Evolutionary conservation across 2,113 vertebrate genomes (phyloP).

Genomic region (Plectropomus leopardus): DNA sequence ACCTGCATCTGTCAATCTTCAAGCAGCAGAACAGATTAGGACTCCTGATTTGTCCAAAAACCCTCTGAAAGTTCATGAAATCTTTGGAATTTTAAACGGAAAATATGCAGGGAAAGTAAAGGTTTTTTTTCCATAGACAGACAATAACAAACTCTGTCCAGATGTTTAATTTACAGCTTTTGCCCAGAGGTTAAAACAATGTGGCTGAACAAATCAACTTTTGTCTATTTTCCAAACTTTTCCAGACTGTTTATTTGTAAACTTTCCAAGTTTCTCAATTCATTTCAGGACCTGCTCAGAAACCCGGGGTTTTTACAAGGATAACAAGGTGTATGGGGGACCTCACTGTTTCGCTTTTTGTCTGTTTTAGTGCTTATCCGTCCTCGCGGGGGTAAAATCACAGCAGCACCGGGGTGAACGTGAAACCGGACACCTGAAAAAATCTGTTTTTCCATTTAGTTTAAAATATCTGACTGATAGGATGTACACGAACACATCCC

Average conservation of each 20-base stretch:
- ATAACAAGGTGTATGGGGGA: slow-evolving; percentile 20
- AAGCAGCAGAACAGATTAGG: neutral
- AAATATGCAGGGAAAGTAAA: slow-evolving; percentile 36
- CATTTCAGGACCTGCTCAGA: slow-evolving; percentile 2
- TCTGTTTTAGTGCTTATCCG: slow-evolving; percentile 57
- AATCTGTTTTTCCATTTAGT: slow-evolving; percentile 61
- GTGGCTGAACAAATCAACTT: slow-evolving; percentile 1
- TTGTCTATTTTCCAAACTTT: slow-evolving; percentile 19
- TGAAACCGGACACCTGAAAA: slow-evolving; percentile 53
- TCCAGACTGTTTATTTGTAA: neutral
- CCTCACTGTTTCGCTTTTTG: neutral
- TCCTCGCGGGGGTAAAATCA: slow-evolving; percentile 28
- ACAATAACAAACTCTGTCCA: slow-evolving; percentile 41
- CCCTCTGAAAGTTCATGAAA: slow-evolving; percentile 10
- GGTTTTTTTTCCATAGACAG: neutral
- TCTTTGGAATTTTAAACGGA: slow-evolving; percentile 46
- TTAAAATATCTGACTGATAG: slow-evolving; percentile 18
- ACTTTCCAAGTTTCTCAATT: neutral
- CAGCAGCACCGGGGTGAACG: slow-evolving; percentile 31
- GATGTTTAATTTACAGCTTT: slow-evolving; percentile 59
- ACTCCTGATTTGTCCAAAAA: slow-evolving; percentile 20
- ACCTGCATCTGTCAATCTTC: neutral
- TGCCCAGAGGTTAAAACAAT: slow-evolving; percentile 48
- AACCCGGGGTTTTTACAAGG: too few species aligned
- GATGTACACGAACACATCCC: slow-evolving; percentile 30